Conservation (phyloP, 2,113 vertebrate genomes). For the Bufo bufo region DNA sequence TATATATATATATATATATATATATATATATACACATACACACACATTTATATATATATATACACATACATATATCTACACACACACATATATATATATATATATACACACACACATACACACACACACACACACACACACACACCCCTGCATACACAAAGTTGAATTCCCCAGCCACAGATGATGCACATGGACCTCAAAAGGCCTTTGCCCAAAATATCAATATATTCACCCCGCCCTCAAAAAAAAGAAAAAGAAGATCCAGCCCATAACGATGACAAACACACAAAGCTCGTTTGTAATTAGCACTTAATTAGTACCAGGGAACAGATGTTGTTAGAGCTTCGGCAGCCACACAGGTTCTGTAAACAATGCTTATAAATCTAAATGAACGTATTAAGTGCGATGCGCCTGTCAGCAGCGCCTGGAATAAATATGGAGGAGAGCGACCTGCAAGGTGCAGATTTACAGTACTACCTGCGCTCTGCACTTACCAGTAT, state of each 20-base stretch:
- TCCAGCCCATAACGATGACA: constrained; percentile 84
- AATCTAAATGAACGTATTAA: constrained; percentile 89
- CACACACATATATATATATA: too few species aligned
- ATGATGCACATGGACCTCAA: neutral
- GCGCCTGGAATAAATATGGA: constrained; percentile 77
- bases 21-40: neutral
- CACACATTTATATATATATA: neutral
- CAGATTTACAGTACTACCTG: constrained; percentile 20
- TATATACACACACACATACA: neutral
- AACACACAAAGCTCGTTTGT: constrained; percentile 85
- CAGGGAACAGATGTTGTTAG: constrained; percentile 91
- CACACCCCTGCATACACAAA: too few species aligned
- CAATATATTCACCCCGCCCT: constrained; percentile 86
- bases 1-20: too few species aligned
- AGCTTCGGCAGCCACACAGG: constrained; percentile 86
- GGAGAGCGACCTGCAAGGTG: neutral
- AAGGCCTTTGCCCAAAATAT: constrained; percentile 74
- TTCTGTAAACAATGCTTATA: constrained; percentile 97
- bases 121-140: neutral
- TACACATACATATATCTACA: too few species aligned
- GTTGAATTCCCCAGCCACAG: too few species aligned
- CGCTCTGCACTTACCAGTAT: neutral
- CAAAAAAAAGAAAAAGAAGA: constrained; percentile 69
- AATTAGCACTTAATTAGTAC: constrained; percentile 96
- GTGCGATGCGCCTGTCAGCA: constrained; percentile 81